Base-by-base conservation (phyloP, 2,888 invertebrate species). In the Rambutsinella grinnellia region DNA sequence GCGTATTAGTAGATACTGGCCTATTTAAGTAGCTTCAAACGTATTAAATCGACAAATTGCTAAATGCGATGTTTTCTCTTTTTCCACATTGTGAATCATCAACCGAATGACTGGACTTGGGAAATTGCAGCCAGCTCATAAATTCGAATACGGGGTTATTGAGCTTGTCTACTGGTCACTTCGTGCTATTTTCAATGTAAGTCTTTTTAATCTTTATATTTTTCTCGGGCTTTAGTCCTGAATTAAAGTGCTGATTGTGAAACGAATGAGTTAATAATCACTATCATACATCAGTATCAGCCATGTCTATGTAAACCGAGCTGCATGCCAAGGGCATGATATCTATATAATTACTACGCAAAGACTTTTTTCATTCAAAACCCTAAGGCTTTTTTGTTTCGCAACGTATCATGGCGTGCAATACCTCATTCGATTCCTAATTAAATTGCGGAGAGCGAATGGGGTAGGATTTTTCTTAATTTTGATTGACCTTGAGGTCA, bases 151-250 rank as follows among this genome's bases (percentile, higher is more conserved):
- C 66, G 82, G 82, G 26, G 81, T 83, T 54, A 80, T 81, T 28
- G 82, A 83, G 74, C 76, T 83, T 23, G 81, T 79, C 23, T 83
- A 79, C 71, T 83, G 82, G 82, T 79, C 79, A 27, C 75, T 84
- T 60, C 81, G 85, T 58, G 85, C 85, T 28, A 80, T 85, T 13
- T 82, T 84, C 58, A 85, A 85, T 70, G 85, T 85, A 81, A 85
- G 85, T 57, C 49, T 10, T 21, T 77, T 36, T 36, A 23, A 21
- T 54, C 5, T 23, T 6, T 17, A 8, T 54, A 21, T 3, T 54
- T 54, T 23, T 54, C 21, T 54, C 54, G 3, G 21, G 13, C 54
- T 54, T 13, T 36, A 8, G 5, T 36, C 36, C 36, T 36, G n/a
- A n/a, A n/a, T n/a, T n/a, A n/a, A n/a, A n/a, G n/a, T 36, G 5